Evolutionary conservation across 2,888 invertebrate species (phyloP), one percentile per base, ranked within the genome.

Genomic region (Azorinus chamasolen): DNA sequence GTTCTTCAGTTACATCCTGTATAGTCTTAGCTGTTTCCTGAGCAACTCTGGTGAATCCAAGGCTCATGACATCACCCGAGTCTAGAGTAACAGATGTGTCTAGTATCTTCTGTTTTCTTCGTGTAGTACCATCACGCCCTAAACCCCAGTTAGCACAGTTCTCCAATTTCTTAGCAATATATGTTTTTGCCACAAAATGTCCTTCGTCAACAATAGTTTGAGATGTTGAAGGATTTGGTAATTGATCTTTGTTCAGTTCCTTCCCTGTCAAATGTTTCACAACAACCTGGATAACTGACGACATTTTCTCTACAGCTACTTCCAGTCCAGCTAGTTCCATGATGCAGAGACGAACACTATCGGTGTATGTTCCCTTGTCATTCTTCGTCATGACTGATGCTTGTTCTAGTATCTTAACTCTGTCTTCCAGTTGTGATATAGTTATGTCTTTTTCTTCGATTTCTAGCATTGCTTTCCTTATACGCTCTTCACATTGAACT

Each of bases 301-400:
- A n/a, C n/a, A n/a, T n/a, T 43, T 77, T 72, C 46, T 77, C 63
- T 5, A 54, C 58, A 18, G 58, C 72, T 27, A 72, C 71, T 54
- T 77, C 71, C 16, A 77, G 55, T 3, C 75, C 75, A 22, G 55
- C 37, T n/a, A 76, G 39, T 45, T 76, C 75, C 16, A 70, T 51
- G 2, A 63, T 53, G 61, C 76, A 79, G n/a, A 79, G 24, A 12
- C 72, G 0, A 16, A 76, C 20, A 24, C 22, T 53, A 14, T 71
- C 62, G 16, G 54, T 59, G 45, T 48, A 76, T 2, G 59, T 18
- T 2, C 65, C 61, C 48, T 76, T 57, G 16, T 48, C 41, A 50
- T 71, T 55, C 45, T 58, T 75, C 5, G 55, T 55, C 6, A 1
- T n/a, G 14, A n/a, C n/a, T n/a, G n/a, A n/a, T n/a, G n/a, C n/a